These are phyloP conservation scores for Potorous gilbertii DNA, from an alignment of 2,797 vertebrate species.

Conservation along the genomic window DNA sequence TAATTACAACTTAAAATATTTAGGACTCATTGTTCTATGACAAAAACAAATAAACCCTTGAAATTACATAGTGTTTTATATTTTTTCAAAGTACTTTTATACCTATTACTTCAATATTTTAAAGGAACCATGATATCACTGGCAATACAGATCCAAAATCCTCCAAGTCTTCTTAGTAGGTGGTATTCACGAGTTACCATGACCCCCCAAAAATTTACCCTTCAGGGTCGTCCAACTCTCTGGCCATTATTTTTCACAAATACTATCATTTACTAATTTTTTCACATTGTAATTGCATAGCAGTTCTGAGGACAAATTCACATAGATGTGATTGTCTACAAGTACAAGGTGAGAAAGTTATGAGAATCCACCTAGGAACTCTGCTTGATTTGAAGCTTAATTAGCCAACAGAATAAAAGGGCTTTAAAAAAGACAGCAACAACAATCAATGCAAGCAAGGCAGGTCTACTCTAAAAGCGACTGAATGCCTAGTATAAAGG, in stretches of 20 bases:
- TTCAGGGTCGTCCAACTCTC: not conserved
- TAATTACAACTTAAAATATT: rapidly evolving
- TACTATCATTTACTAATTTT: not conserved
- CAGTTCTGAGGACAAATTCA: not conserved
- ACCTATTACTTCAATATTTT: not conserved
- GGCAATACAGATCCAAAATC: not conserved
- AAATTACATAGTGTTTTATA: not conserved
- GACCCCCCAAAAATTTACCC: not conserved
- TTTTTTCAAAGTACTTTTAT: not conserved
- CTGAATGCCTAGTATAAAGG: not conserved
- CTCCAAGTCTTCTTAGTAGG: not conserved
- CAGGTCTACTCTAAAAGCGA: not conserved
- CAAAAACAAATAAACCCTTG: not conserved
- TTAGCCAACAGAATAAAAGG: not conserved
- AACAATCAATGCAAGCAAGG: not conserved
- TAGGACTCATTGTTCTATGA: not conserved
- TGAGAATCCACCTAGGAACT: not conserved
- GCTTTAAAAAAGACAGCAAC: no score
- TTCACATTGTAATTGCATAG: not conserved
- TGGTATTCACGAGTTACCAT: not conserved
- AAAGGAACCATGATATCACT: not conserved
- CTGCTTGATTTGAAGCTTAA: not conserved
- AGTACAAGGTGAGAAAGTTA: not conserved
- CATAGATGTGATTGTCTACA: not conserved
- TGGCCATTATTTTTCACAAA: not conserved